These are phyloP conservation scores for Dicrostonyx torquatus DNA, from an alignment of 2,797 vertebrate species.

Conservation along the genomic window DNA sequence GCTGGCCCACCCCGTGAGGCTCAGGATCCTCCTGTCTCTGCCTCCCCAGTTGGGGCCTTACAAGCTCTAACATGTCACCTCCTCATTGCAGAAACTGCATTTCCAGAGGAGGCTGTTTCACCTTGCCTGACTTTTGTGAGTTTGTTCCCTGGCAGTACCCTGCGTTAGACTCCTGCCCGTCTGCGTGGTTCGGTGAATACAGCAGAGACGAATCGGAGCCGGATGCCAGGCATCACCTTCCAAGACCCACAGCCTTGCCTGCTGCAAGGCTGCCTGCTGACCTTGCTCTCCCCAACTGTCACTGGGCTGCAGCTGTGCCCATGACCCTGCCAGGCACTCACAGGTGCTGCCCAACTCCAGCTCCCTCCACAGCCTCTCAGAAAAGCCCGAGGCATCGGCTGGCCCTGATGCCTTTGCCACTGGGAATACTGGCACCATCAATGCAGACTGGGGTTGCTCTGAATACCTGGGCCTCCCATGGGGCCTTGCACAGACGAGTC, in stretches of 20 bases:
- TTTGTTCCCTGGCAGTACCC: conserved; percentile 29
- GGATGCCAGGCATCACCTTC: conserved; percentile 46
- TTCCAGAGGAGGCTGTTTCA: background rate
- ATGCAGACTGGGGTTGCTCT: background rate
- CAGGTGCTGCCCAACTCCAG: conserved; percentile 2
- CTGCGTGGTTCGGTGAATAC: background rate
- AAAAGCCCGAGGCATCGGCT: conserved; percentile 18
- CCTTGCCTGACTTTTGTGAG: conserved; percentile 60
- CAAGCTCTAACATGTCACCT: background rate
- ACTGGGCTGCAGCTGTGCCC: conserved; percentile 36
- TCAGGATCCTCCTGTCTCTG: background rate
- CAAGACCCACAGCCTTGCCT: background rate
- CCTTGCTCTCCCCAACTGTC: conserved; percentile 41
- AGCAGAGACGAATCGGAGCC: background rate
- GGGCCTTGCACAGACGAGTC: background rate
- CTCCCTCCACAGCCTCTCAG: background rate
- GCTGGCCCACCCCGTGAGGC: too few species aligned
- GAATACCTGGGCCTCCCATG: background rate
- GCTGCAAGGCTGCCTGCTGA: conserved; percentile 36
- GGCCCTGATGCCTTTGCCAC: background rate
- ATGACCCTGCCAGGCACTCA: background rate
- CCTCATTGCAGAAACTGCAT: background rate
- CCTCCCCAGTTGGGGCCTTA: too few species aligned
- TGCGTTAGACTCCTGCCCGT: conserved; percentile 2
- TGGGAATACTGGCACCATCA: conserved; percentile 52